phyloP scores from a whole-genome alignment of 2,888 invertebrate species.

The Mycalesis mineus region DNA sequence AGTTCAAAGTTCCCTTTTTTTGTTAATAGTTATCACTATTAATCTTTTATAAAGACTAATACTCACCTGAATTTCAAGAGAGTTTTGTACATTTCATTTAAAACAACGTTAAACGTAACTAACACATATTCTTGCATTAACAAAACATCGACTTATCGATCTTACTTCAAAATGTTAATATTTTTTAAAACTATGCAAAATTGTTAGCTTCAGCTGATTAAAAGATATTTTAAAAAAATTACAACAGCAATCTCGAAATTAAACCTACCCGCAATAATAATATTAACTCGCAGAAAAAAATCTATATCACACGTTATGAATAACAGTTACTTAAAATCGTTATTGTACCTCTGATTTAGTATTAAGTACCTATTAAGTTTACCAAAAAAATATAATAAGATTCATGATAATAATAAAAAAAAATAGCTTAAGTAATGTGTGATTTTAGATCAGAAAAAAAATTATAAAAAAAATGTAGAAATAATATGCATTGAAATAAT shows the following conservation, averaged over 20 bases:
- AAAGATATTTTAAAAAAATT: background rate
- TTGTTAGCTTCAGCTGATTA: background rate
- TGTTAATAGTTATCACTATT: background rate
- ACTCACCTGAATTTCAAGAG: conserved; percentile 11
- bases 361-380: background rate
- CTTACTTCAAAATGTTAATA: background rate
- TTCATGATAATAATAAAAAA: background rate
- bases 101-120: conserved; percentile 12
- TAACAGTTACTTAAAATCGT: background rate
- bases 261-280: background rate
- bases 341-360: background rate
- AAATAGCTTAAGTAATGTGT: background rate
- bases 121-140: conserved; percentile 7
- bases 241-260: background rate
- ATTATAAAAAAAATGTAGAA: background rate
- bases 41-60: conserved; percentile 19
- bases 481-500: background rate
- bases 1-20: background rate
- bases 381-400: background rate
- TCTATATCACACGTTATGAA: background rate
- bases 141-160: conserved; percentile 8
- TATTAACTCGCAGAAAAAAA: background rate
- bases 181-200: background rate
- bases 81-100: conserved; percentile 21
- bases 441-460: background rate